Evolutionary conservation across 2,888 invertebrate species (phyloP), one percentile per base, ranked within the genome.

Genomic region (Gandaritis pyraliata): DNA sequence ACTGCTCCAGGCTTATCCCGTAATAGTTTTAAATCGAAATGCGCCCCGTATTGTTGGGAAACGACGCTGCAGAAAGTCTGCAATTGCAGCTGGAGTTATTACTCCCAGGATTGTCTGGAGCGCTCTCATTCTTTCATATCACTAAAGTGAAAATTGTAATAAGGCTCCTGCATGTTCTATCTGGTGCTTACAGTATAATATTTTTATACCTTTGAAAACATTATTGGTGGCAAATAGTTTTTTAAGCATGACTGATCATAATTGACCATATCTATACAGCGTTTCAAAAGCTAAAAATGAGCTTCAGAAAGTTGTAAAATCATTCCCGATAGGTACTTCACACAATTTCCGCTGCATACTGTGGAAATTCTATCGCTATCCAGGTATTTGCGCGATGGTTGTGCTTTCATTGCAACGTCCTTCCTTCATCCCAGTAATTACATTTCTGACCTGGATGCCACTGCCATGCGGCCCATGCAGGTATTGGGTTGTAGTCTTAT

Each of bases 1-100:
- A 38, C 62, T 49, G 39, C 38, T 16, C 41, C 15, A 10, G 15
- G 50, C 52, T 68, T 55, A 57, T 66, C 60, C 65, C 46, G 51
- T 64, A 71, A 67, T 71, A 72, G 73, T 73, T 74, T 71, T 64
- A 64, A 74, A 74, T 73, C 70, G 74, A 48, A 74, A 66, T 59
- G 69, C 58, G 54, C 36, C 49, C 48, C 48, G 53, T 71, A 70
- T 73, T 74, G 74, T 73, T 68, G 62, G n/a, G 43, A 41, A 49
- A 58, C 45, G 50, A 43, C 15, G 46, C 48, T 49, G 10, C 48
- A 30, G 45, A 55, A 58, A 59, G 55, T 46, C 43, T 57, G 53
- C 47, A 54, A 62, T 61, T 66, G 60, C 62, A 45, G 60, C 52
- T 63, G 56, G 61, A 68, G 36, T 69, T 70, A 72, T 75, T 57